These are phyloP conservation scores for Clostera curtula DNA, from an alignment of 2,888 invertebrate species.

Conservation along the genomic window DNA sequence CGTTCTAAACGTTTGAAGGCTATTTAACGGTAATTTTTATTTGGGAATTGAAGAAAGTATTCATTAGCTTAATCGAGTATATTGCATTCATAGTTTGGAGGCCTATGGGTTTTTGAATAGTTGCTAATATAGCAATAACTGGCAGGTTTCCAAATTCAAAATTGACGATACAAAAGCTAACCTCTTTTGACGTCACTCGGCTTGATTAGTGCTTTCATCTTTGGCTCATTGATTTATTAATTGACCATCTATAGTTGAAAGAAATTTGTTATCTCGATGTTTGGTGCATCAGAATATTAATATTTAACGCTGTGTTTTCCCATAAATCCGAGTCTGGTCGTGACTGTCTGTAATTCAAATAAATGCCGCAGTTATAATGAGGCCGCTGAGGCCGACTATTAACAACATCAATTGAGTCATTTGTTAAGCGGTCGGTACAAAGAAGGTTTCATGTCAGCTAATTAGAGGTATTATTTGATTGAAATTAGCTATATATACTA, in stretches of 20 bases:
- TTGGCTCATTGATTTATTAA: neutral
- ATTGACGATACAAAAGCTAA: neutral
- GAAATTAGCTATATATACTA: conserved; percentile 68
- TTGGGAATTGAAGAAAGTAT: neutral
- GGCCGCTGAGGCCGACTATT: conserved; percentile 46
- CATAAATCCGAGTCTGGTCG: conserved; percentile 32
- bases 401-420: conserved; percentile 68
- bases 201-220: conserved; percentile 1
- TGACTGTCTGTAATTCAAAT: conserved; percentile 38
- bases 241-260: neutral
- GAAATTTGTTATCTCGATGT: neutral
- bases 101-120: no score
- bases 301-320: conserved; percentile 15
- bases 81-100: no score
- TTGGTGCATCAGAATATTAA: neutral
- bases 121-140: no score
- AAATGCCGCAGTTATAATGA: conserved; percentile 38
- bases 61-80: no score
- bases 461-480: conserved; percentile 71
- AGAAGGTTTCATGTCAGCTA: conserved; percentile 61
- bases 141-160: conserved; percentile 1
- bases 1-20: neutral
- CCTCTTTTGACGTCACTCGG: neutral
- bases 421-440: conserved; percentile 62
- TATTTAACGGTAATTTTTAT: conserved; percentile 4